Percentiles rank a stretch among this genome's conserved stretches.
phyloP scores from a whole-genome alignment of 2,113 vertebrate species.

The Dasyprocta punctata region DNA sequence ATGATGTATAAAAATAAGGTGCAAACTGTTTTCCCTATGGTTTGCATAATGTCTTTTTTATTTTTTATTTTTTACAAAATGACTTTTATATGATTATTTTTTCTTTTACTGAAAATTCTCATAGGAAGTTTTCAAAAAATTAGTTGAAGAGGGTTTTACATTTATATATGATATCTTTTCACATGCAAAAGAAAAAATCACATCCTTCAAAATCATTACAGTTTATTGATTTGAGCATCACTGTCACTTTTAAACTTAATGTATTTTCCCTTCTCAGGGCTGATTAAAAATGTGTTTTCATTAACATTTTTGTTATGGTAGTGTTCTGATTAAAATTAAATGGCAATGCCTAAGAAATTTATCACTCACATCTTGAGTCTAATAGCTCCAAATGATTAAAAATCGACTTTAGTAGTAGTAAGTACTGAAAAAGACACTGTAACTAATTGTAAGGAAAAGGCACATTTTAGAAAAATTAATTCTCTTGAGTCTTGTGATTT shows the following conservation, averaged over 20 bases:
- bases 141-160: background rate
- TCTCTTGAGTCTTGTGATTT: background rate
- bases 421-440: background rate
- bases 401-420: background rate
- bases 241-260: constrained; percentile 23
- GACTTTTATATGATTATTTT: background rate
- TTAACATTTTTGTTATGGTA: constrained; percentile 40
- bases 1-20: background rate
- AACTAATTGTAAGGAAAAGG: background rate
- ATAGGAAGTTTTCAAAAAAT: background rate
- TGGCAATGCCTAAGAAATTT: background rate
- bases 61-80: background rate
- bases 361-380: constrained; percentile 6
- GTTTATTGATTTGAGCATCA: background rate
- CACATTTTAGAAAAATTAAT: background rate
- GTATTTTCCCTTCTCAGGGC: background rate
- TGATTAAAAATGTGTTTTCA: constrained; percentile 49
- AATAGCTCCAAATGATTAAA: constrained; percentile 19
- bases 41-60: background rate
- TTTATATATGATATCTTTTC: background rate
- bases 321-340: constrained; percentile 53
- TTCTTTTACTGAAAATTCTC: background rate
- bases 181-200: background rate
- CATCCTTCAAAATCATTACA: too few species aligned
- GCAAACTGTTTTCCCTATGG: too few species aligned